Base-by-base conservation (phyloP, 2,888 invertebrate species). In the Polyommatus icarus region DNA sequence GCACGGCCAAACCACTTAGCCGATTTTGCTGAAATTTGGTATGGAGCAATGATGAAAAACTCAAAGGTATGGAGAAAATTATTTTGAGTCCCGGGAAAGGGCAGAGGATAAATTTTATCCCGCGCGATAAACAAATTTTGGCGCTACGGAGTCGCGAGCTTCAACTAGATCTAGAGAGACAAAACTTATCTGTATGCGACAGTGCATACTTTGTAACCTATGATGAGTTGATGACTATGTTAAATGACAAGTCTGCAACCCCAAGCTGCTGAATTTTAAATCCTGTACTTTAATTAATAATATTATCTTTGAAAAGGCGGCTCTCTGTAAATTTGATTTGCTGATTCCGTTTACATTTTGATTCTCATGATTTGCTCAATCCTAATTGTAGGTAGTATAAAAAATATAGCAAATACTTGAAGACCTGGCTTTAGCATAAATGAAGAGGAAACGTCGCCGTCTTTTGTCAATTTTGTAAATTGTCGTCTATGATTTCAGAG, bases 291-390 rank as follows among this genome's bases (percentile, higher is more conserved):
- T 75, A 50, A 75, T 75, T 75, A 75, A 29, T 54, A 29, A 46
- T 54, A 54, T 75, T 54, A 46, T 54, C 75, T 75, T 7, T 50
- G 18, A 2, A 15, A 75, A 54, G 82, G 84, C 83, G 84, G 82
- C 82, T 84, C 75, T 84, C 82, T 82, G 84, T 80, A 87, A 89
- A 89, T 89, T 88, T 86, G 87, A 88, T 89, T 88, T 88, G 83
- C 87, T 86, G 86, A 88, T 89, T 89, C 85, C 84, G 87, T 88
- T 88, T 88, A 85, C 88, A 87, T 83, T 86, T 86, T 86, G 85
- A 87, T 87, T 85, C 83, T 85, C 84, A 83, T 84, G 85, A 89
- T 86, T 87, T 85, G 84, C 84, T 79, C 82, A 79, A 54, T 84
- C 81, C 79, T 83, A 84, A 85, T 86, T 81, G 84, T 67, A 83